Base-by-base conservation (phyloP, 2,797 vertebrate species). In the Salmo trutta region DNA sequence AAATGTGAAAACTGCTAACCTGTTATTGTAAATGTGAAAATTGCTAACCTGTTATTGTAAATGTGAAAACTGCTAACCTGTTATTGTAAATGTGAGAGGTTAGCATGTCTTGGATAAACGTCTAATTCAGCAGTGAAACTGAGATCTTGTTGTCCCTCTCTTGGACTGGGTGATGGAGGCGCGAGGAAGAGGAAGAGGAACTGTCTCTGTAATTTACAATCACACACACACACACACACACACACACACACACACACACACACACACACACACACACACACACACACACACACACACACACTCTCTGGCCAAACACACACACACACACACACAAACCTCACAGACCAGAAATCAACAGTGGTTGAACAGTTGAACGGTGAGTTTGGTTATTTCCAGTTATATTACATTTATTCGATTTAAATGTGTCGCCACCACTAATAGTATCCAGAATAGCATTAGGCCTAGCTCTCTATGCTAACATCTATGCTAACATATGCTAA, bases 191-290 rank as follows among this genome's bases (percentile, higher is more conserved):
- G 29, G 17, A 72, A 17, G 52, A 65, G 64, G 33, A 5, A 5
- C 33, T 68, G 73, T 24, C 24, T 24, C 24, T 24, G 24, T 24
- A 24, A 24, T 24, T 24, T 24, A 24, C 24, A 24, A 24, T 24
- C 24, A 24, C 27, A 29, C 4, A 33, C 31, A 33, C 31, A 91
- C 91, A 91, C 93, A 94, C 94, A 93, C 93, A 91, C 41, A 71
- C 56, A 74, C 71, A 29, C 27, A 36, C 27, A 77, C 33, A 76
- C 19, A 65, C 67, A 73, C 21, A 71, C n/a, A 75, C 47, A 71
- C 70, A 71, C 59, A 31, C 14, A 24, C 19, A 77, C 21, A 65
- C 73, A 73, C 31, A 36, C 59, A 77, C 75, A 79, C 21, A 33
- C 33, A 27, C 10, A 66, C 2, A 70, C 68, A 76, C 41, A 75